These are phyloP conservation scores for Orycteropus afer DNA, from an alignment of 2,113 vertebrate genomes.

Conservation along the genomic window DNA sequence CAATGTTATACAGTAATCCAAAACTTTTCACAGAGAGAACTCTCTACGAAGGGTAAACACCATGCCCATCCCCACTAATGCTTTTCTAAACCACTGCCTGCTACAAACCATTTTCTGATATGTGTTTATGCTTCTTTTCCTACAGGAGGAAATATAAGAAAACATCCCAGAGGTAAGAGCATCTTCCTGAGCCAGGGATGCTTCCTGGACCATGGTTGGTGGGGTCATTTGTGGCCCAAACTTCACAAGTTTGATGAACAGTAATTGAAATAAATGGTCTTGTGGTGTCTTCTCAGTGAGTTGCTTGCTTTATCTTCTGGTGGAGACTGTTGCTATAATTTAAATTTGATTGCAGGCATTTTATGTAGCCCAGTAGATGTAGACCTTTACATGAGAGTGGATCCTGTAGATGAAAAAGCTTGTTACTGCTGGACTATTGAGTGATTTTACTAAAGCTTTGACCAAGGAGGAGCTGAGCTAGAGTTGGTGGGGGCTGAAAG, in stretches of 20 bases:
- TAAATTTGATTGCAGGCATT: constrained; percentile 35
- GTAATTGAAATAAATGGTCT: constrained; percentile 61
- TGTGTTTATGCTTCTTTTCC: constrained; percentile 87
- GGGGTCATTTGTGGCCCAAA: not conserved
- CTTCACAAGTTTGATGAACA: not conserved
- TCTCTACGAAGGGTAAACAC: not conserved
- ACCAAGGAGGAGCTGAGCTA: not conserved
- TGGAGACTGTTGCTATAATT: constrained; percentile 39
- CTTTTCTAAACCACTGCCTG: not conserved
- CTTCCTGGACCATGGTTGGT: constrained; percentile 1
- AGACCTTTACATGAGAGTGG: constrained; percentile 48
- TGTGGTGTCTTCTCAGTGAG: constrained; percentile 43
- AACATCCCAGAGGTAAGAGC: constrained; percentile 99
- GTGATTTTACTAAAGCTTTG: constrained; percentile 34
- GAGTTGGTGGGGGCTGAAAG: not conserved
- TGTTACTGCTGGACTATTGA: not conserved
- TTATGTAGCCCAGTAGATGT: not conserved
- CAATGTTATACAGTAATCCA: not conserved
- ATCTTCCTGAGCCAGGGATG: constrained; percentile 66
- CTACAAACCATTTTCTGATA: constrained; percentile 61
- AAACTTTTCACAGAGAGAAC: not conserved
- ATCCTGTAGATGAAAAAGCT: constrained; percentile 37
- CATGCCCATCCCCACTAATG: not conserved
- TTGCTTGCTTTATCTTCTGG: constrained; percentile 57
- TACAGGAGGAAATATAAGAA: constrained; percentile 99